Evolutionary conservation across 2,888 invertebrate species (phyloP).

Genomic region (Fragum sueziense): DNA sequence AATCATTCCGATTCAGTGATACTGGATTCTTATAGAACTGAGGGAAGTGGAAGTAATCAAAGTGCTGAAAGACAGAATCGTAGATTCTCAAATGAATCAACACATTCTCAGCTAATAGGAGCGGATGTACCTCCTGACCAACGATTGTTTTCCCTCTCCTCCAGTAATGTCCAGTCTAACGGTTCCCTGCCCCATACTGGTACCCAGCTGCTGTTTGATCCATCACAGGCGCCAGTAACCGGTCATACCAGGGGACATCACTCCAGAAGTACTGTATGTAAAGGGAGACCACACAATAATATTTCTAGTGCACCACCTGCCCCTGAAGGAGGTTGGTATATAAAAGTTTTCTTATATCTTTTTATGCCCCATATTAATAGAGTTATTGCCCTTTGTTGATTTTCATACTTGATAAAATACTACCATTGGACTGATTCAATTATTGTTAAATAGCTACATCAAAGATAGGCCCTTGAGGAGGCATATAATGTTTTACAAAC

Average conservation of each 20-base stretch:
- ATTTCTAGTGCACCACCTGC: constrained; percentile 10
- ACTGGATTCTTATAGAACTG: constrained; percentile 48
- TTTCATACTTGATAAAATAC: too few relatives aligned
- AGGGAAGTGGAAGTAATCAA: constrained; percentile 24
- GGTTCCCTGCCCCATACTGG: not conserved
- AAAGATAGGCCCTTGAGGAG: too few relatives aligned
- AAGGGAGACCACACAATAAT: constrained; percentile 20
- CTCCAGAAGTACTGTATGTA: constrained; percentile 12
- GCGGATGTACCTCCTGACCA: constrained; percentile 47
- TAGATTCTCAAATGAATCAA: constrained; percentile 6
- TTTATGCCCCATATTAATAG: too few relatives aligned
- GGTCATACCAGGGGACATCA: constrained; percentile 11
- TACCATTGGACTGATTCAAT: too few relatives aligned
- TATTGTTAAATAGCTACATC: too few relatives aligned
- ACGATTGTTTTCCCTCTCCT: constrained; percentile 47
- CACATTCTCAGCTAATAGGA: not conserved
- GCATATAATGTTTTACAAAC: too few relatives aligned
- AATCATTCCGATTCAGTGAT: constrained; percentile 24
- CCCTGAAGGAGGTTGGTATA: constrained; percentile 6
- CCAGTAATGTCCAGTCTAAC: constrained; percentile 5
- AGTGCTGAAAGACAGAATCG: constrained; percentile 24
- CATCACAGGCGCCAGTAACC: constrained; percentile 9
- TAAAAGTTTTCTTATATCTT: not conserved
- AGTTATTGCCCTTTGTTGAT: too few relatives aligned
- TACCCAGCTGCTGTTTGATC: constrained; percentile 17